Percentiles rank a stretch among this genome's conserved stretches.
Conservation (phyloP, 2,797 vertebrate genomes). For the Otolemur crassicaudatus region DNA sequence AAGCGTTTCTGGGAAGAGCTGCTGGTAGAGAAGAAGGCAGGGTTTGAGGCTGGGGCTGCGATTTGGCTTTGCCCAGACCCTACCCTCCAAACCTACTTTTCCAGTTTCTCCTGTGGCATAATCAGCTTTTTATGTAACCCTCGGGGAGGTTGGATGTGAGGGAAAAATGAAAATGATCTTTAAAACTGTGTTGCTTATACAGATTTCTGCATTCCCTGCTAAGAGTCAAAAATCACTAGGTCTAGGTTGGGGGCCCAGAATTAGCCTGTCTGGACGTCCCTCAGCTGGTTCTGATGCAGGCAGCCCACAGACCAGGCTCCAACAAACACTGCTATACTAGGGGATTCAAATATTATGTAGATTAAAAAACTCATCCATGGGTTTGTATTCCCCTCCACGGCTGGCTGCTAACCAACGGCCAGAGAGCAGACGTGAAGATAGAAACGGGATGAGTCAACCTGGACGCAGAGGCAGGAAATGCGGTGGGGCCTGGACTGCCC, state of each 20-base stretch:
- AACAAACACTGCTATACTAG: not conserved
- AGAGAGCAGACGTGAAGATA: not conserved
- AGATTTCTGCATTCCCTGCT: not conserved
- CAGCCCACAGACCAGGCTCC: not conserved
- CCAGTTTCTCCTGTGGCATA: not conserved
- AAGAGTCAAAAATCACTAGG: not conserved
- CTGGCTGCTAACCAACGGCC: not conserved
- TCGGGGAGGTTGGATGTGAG: not conserved
- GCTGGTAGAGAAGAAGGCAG: not conserved
- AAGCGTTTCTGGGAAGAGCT: not conserved
- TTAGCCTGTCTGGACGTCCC: not conserved
- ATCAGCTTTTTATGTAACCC: not conserved
- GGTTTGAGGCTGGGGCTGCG: not conserved
- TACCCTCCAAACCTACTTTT: not conserved
- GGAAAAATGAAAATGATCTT: slow-evolving; percentile 1
- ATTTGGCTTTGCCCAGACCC: not conserved
- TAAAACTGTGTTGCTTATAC: not conserved
- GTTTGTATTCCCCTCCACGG: not conserved
- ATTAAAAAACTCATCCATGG: not conserved
- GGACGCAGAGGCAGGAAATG: not conserved
- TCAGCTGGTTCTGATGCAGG: not conserved
- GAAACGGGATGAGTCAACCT: not conserved
- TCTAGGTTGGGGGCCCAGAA: not conserved
- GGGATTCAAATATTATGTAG: not conserved
- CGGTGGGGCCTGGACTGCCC: not conserved